Base-by-base conservation (phyloP, 2,797 vertebrate species). In the Monodelphis domestica region DNA sequence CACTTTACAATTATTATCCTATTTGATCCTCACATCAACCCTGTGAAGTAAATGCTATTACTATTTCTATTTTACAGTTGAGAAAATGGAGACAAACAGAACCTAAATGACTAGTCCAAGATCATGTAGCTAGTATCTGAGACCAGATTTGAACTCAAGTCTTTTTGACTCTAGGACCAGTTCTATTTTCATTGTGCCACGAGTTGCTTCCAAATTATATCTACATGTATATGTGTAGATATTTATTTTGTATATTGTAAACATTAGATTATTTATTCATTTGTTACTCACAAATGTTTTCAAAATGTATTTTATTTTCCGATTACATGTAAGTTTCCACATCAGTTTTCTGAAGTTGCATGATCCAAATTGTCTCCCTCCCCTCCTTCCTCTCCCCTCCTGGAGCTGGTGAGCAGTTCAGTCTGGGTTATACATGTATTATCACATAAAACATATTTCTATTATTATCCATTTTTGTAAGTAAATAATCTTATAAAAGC, bases 221-320 rank as follows among this genome's bases (percentile, higher is more conserved):
- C 59, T 30, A 28, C 55, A 38, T 38, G 87, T 45, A 59, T 91
- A 63, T n/a, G 24, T 52, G 21, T 53, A 55, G 57, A 50, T 54
- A 56, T 88, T 52, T n/a, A 33, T 54, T 51, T 29, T 88, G 59
- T n/a, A 55, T 12, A 89, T 90, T 95, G 89, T 55, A 29, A 92
- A 50, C 91, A 88, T 50, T 89, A n/a, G 59, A 59, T 93, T 63
- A 90, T 17, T 33, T 29, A 4, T 33, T 28, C 0, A 14, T 26
- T 90, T 26, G 92, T 91, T 21, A 26, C 26, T 89, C 70, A n/a
- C 9, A 33, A 90, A 54, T 59, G 89, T 56, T 78, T 91, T n/a
- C 87, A 87, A 28, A 21, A 89, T 30, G 57, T 24, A 11, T 50
- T 87, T 1, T 53, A 28, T 53, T 54, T 50, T 15, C 21, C 87